Evolutionary conservation across 2,797 vertebrate species (phyloP).

Genomic region (Ctenosaura bakeri): DNA sequence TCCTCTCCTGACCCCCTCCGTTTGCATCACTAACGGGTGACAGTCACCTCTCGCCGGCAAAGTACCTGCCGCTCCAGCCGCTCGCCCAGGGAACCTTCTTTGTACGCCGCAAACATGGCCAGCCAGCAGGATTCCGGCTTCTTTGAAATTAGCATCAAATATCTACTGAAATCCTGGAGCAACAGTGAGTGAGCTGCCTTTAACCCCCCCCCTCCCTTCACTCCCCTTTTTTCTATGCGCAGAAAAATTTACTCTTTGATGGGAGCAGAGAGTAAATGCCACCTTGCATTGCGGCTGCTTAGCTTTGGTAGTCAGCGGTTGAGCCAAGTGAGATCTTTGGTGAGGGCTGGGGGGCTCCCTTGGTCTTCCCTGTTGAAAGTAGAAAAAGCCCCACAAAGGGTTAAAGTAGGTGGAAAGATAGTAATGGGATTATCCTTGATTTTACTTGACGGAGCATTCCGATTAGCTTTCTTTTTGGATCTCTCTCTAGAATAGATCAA

Average conservation of each 20-base stretch:
- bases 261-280: not conserved
- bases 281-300: not conserved
- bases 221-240: no score
- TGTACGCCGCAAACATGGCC: slow-evolving; percentile 90
- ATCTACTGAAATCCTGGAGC: slow-evolving; percentile 98
- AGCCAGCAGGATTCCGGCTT: slow-evolving; percentile 99
- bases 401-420: slow-evolving; percentile 76
- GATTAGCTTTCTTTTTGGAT: slow-evolving; percentile 77
- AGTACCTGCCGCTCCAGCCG: slow-evolving; percentile 83
- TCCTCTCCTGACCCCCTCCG: slow-evolving; percentile 82
- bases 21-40: slow-evolving; percentile 85
- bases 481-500: slow-evolving; percentile 49
- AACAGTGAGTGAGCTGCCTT: slow-evolving; percentile 90
- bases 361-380: slow-evolving; percentile 63
- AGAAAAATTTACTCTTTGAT: no score
- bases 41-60: slow-evolving; percentile 82
- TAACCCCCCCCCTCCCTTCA: slow-evolving; percentile 1
- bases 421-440: slow-evolving; percentile 85
- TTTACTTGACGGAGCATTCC: slow-evolving; percentile 79
- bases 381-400: not conserved
- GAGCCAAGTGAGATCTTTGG: slow-evolving; percentile 41
- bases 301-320: slow-evolving; percentile 53
- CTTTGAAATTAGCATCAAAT: slow-evolving; percentile 99
- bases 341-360: slow-evolving; percentile 41
- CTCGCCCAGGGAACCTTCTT: slow-evolving; percentile 70